These are phyloP conservation scores for Neocrepidodera transversa DNA, from an alignment of 2,888 invertebrate genomes.

Conservation along the genomic window DNA sequence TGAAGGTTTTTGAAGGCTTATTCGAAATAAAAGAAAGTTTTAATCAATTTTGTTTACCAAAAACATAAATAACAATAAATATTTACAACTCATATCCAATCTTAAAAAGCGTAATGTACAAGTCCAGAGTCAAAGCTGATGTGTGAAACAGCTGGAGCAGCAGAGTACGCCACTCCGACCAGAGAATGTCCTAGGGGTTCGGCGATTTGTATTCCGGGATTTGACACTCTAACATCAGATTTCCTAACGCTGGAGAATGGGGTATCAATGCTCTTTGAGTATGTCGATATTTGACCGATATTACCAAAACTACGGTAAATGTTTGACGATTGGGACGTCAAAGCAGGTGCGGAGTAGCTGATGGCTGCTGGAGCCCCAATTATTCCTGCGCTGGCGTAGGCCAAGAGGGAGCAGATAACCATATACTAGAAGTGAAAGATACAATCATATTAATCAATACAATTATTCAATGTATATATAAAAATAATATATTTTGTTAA, in stretches of 20 bases:
- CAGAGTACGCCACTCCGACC: conserved; percentile 63
- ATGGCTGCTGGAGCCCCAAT: conserved; percentile 52
- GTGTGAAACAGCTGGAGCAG: conserved; percentile 69
- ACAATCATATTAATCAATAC: background rate
- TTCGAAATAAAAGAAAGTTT: background rate
- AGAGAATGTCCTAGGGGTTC: conserved; percentile 41
- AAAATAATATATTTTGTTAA: no score
- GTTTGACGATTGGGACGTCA: conserved; percentile 68
- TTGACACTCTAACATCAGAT: conserved; percentile 74
- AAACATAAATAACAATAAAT: conserved; percentile 4
- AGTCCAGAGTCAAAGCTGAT: conserved; percentile 62
- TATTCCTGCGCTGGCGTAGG: conserved; percentile 65
- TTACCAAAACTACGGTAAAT: conserved; percentile 71
- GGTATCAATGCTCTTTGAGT: conserved; percentile 74
- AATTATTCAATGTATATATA: no score
- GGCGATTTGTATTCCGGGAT: conserved; percentile 63
- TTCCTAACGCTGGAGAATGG: conserved; percentile 77
- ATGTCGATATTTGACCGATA: conserved; percentile 73
- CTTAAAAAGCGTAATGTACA: conserved; percentile 44
- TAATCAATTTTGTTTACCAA: background rate
- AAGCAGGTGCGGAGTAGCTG: conserved; percentile 63
- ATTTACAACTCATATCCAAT: background rate
- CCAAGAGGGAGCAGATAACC: conserved; percentile 64
- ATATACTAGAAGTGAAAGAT: conserved; percentile 59
- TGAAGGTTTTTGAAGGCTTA: no score